Evolutionary conservation across 1,140 invertebrate genomes (phyloP).

Genomic region (Rhyacophila brunnea): DNA sequence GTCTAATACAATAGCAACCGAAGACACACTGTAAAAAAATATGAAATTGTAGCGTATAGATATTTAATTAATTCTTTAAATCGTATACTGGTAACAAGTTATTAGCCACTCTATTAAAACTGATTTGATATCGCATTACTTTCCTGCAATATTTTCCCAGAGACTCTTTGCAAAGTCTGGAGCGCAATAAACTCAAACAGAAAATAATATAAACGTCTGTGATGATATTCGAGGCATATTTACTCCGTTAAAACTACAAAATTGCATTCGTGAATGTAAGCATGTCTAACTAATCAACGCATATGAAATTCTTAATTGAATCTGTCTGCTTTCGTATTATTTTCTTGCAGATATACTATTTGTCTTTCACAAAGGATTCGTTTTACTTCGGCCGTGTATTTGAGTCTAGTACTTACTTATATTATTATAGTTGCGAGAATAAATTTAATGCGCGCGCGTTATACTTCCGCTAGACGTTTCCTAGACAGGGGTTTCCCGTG

Average conservation of each 20-base stretch:
- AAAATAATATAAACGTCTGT: constrained; percentile 6
- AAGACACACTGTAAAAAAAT: no score
- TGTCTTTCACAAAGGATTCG: constrained; percentile 21
- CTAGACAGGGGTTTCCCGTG: constrained; percentile 5
- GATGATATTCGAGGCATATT: constrained; percentile 12
- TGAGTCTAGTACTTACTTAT: constrained; percentile 8
- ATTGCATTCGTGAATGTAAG: constrained; percentile 12
- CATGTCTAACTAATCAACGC: constrained; percentile 27
- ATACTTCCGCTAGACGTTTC: constrained; percentile 8
- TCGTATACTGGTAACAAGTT: no score
- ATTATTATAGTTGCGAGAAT: constrained; percentile 1
- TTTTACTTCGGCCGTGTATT: background rate
- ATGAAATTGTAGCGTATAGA: no score
- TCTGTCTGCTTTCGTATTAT: constrained; percentile 17
- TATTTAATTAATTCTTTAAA: no score
- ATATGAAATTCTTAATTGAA: constrained; percentile 30
- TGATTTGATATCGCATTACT: constrained; percentile 10
- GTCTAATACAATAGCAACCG: no score
- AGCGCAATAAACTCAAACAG: constrained; percentile 20
- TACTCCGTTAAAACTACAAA: constrained; percentile 14
- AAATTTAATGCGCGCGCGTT: background rate
- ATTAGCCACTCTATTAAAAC: background rate
- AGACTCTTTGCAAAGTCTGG: constrained; percentile 12
- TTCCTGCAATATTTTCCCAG: constrained; percentile 1
- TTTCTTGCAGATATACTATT: constrained; percentile 19